Evolutionary conservation across 1,140 invertebrate genomes (phyloP), one percentile per base, ranked within the genome.

Genomic region (Megalonaias nervosa): DNA sequence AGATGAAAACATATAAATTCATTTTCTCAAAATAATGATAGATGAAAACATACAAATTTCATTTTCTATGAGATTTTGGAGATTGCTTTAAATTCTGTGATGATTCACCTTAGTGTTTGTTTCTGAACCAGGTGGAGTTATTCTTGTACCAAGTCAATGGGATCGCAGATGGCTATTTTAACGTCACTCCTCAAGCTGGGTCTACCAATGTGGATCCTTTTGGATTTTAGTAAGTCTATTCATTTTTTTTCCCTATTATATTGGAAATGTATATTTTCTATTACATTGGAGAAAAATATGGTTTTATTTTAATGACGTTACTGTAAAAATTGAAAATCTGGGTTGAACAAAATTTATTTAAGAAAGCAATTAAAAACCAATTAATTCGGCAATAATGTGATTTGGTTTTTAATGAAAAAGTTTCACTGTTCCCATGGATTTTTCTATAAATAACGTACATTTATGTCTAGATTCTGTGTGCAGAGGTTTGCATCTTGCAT

Each of bases 111-210:
- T 11, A 48, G 6, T 31, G 4, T 31, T 31, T 31, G 2, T 71
- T 38, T 72, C 23, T 60, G 55, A 74, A 83, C 48, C 81, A 93
- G 91, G 88, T 93, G 17, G 88, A 88, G 58, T 81, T 93, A 59
- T 89, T 91, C 55, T 86, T 92, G 62, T 80, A 89, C 21, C 93
- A 93, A 85, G 74, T 92, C 15, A 87, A 89, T 76, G 93, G 93
- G 16, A 71, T 93, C 9, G 86, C 89, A 59, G 90, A 92, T 85
- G 93, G 92, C 11, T 92, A 91, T 76, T 75, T 80, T 26, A 73
- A 73, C 23, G 72, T 89, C 64, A 79, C 81, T 64, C 89, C 95
- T 80, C 74, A 74, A 61, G 23, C 69, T 14, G 65, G 76, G 26
- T 79, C 82, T 55, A 82, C 68, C 15, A 77, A 87, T 56, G 71